Conservation (phyloP, 1,140 invertebrate genomes). For the Philotrypesis tridentata region DNA sequence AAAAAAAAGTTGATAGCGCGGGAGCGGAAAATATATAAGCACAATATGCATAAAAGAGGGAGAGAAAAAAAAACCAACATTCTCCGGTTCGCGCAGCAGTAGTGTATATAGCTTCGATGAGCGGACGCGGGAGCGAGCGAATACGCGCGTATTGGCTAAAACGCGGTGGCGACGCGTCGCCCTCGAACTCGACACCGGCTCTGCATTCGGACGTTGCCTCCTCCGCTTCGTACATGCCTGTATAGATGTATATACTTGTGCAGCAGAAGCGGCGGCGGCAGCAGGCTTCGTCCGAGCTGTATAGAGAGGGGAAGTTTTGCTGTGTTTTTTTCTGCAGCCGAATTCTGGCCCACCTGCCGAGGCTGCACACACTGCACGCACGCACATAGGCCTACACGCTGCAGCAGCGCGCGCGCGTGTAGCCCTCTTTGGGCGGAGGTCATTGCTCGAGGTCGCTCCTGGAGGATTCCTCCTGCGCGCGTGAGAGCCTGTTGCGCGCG, state of each 20-base stretch:
- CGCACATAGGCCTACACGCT: too few relatives aligned
- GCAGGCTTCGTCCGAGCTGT: too few relatives aligned
- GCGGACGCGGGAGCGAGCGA: too few relatives aligned
- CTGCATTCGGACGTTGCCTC: background rate
- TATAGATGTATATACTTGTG: background rate
- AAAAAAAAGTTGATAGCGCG: too few relatives aligned
- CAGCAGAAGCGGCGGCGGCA: background rate
- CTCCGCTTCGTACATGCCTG: background rate
- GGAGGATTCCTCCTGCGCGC: slow-evolving; percentile 52
- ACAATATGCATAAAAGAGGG: too few relatives aligned
- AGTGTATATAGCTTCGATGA: too few relatives aligned
- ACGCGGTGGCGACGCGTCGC: background rate
- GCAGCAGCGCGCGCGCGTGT: background rate
- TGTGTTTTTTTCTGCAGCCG: background rate
- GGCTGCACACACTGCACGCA: background rate
- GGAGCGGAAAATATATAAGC: too few relatives aligned
- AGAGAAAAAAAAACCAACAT: too few relatives aligned
- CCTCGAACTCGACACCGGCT: slow-evolving; percentile 28
- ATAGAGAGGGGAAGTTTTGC: background rate
- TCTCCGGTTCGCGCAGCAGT: too few relatives aligned
- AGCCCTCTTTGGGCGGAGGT: slow-evolving; percentile 50
- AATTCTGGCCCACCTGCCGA: slow-evolving; percentile 45
- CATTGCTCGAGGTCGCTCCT: slow-evolving; percentile 55
- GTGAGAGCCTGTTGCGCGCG: too few relatives aligned
- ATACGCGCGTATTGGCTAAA: too few relatives aligned